Percentiles rank a stretch among this genome's conserved stretches.
Conservation (phyloP, 1,140 invertebrate genomes). For the Zaprionus capensis region DNA sequence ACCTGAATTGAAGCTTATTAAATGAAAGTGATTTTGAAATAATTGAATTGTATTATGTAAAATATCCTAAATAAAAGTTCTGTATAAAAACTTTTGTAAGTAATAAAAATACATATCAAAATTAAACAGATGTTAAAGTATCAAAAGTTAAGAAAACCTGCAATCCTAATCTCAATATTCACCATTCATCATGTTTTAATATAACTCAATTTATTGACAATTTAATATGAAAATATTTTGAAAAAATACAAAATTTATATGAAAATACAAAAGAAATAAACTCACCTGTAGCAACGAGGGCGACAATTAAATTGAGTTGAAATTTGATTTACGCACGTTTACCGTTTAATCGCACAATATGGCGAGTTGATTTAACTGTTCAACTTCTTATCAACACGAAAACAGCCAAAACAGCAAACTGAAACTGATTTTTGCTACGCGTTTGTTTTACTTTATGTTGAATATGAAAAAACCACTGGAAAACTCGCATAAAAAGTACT, state of each 20-base stretch:
- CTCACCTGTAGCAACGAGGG: constrained; percentile 23
- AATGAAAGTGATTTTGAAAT: too few relatives aligned
- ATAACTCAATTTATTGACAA: neutral
- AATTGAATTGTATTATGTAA: too few relatives aligned
- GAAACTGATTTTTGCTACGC: neutral
- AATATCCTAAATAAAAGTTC: too few relatives aligned
- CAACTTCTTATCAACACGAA: constrained; percentile 26
- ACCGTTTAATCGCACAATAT: constrained; percentile 30
- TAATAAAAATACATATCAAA: too few relatives aligned
- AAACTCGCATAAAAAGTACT: constrained; percentile 34
- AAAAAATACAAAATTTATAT: neutral
- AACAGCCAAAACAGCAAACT: constrained; percentile 3
- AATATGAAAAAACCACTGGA: constrained; percentile 5
- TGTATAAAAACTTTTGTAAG: too few relatives aligned
- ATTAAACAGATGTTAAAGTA: too few relatives aligned
- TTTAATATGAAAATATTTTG: neutral
- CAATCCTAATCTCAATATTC: neutral
- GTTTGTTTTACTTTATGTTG: constrained; percentile 10
- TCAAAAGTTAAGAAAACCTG: too few relatives aligned
- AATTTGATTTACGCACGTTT: constrained; percentile 41
- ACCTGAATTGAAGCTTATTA: too few relatives aligned
- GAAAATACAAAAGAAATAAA: neutral
- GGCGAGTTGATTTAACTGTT: constrained; percentile 19
- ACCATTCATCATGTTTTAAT: neutral
- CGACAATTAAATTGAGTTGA: constrained; percentile 37